Base-by-base conservation (phyloP, 2,888 invertebrate species). In the Leptopilina syphax region DNA sequence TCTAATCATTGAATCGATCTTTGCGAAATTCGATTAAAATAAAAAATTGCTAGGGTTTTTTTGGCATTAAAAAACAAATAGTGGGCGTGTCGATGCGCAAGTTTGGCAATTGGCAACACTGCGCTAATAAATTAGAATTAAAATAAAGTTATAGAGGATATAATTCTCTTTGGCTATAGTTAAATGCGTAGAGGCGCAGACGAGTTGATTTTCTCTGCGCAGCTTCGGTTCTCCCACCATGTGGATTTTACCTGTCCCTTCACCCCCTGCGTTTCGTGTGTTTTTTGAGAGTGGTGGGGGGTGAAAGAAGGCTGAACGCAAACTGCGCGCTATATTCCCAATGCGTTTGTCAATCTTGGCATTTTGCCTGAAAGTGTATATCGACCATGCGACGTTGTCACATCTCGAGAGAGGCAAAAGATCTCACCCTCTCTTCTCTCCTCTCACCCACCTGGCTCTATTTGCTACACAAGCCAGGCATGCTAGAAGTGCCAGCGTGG, bases 281-380 rank as follows among this genome's bases (percentile, higher is more conserved):
- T 5, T 3, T 50, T 44, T 50, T 9, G 8, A 3, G 50, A 79
- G 50, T 65, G 65, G 81, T 81, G 86, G 87, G 84, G 86, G 87
- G 83, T 50, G 50, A 81, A 82, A 84, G 84, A 80, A 79, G 85
- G 83, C 81, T 84, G 44, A 90, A 87, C 89, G 89, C 89, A 90
- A 90, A 89, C 88, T 88, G 81, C 86, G 81, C 86, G 87, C 82
- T 89, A 89, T 89, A 88, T 88, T 87, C 85, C 85, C 85, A 86
- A 85, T 84, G 87, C 90, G 87, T 89, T 90, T 89, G 88, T 91
- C 90, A 91, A 91, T 91, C 92, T 92, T 92, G 92, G 92, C 92
- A 92, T 89, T 90, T 90, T 91, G 92, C 92, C 92, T 92, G 90
- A 91, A 92, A 91, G 91, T 91, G 89, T 90, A 91, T 92, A 92